phyloP scores from a whole-genome alignment of 2,113 vertebrate species.

The Struthidea cinerea region DNA sequence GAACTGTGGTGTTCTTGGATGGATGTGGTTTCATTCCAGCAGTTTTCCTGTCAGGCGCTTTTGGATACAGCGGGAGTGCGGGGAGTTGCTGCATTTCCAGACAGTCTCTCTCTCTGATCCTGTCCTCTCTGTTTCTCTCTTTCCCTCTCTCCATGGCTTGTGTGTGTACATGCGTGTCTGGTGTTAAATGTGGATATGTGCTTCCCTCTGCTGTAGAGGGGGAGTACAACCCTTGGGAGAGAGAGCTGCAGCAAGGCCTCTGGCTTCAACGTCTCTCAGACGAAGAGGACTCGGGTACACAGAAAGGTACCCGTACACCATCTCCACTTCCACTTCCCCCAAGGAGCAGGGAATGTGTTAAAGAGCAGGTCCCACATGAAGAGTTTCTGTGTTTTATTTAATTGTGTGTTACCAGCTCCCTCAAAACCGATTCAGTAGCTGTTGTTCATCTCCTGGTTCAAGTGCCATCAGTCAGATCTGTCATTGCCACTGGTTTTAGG shows the following conservation, averaged over 20 bases:
- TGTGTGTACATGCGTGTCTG: slow-evolving; percentile 31
- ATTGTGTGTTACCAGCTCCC: not conserved
- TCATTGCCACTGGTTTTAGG: not conserved
- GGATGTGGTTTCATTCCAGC: not conserved
- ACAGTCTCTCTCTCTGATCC: slow-evolving; percentile 42
- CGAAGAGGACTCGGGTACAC: slow-evolving; percentile 89
- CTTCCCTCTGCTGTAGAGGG: slow-evolving; percentile 90
- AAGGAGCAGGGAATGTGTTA: not conserved
- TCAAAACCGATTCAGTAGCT: not conserved
- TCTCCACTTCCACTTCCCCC: not conserved
- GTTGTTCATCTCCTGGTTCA: not conserved
- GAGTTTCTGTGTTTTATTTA: not conserved
- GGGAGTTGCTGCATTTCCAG: not conserved
- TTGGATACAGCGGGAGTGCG: not conserved
- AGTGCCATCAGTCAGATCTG: not conserved
- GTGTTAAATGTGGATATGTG: slow-evolving; percentile 67
- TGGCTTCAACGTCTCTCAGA: slow-evolving; percentile 85
- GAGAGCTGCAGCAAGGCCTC: slow-evolving; percentile 86
- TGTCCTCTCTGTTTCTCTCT: slow-evolving; percentile 50
- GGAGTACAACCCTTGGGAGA: slow-evolving; percentile 92
- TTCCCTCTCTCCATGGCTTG: slow-evolving; percentile 23
- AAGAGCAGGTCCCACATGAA: slow-evolving; percentile 69
- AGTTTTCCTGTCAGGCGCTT: not conserved
- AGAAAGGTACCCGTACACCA: slow-evolving; percentile 80
- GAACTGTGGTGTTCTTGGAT: not conserved